Percentiles rank a stretch among this genome's conserved stretches.
These are phyloP conservation scores for Epinephelus moara DNA, from an alignment of 2,113 vertebrate genomes.

Conservation along the genomic window DNA sequence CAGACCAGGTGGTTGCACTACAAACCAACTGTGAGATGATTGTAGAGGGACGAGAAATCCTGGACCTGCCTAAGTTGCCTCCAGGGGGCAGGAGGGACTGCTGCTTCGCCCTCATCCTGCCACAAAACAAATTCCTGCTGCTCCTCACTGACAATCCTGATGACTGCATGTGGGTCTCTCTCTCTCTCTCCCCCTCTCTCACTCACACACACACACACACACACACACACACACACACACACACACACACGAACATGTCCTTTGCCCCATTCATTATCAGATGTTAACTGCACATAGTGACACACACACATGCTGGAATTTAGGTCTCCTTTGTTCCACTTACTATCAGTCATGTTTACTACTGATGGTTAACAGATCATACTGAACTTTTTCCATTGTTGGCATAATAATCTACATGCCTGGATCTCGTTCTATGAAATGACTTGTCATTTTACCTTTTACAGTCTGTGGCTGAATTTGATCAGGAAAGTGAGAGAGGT, in stretches of 20 bases:
- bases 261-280: slow-evolving; percentile 42
- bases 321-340: slow-evolving; percentile 29
- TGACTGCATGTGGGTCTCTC: slow-evolving; percentile 82
- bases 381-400: background rate
- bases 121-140: slow-evolving; percentile 84
- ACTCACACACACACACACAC: background rate
- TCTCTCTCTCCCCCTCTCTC: background rate
- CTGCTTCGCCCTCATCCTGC: slow-evolving; percentile 87
- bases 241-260: background rate
- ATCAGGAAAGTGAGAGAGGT: slow-evolving; percentile 89
- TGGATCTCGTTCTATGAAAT: slow-evolving; percentile 24
- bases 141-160: slow-evolving; percentile 82
- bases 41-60: slow-evolving; percentile 84
- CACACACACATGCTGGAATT: background rate
- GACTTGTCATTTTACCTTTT: slow-evolving; percentile 31
- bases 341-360: slow-evolving; percentile 16
- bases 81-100: slow-evolving; percentile 84
- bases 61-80: slow-evolving; percentile 85
- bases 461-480: slow-evolving; percentile 86
- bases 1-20: slow-evolving; percentile 84
- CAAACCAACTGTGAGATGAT: slow-evolving; percentile 81
- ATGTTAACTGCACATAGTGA: background rate
- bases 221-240: slow-evolving; percentile 3
- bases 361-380: background rate
- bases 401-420: background rate